Percentiles rank a stretch among this genome's conserved stretches.
Conservation (phyloP, 2,888 invertebrate genomes). For the Bibio marci region DNA sequence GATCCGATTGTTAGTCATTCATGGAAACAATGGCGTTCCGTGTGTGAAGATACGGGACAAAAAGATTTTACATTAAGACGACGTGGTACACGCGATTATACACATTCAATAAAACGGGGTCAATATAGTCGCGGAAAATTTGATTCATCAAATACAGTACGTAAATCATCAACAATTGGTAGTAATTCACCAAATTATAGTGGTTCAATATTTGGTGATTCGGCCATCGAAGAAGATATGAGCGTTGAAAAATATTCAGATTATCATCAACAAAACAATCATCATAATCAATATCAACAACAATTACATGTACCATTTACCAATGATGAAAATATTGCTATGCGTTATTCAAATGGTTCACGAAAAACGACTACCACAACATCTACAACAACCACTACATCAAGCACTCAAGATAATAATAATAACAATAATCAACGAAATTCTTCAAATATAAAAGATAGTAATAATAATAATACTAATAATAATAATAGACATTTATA, state of each 20-base stretch:
- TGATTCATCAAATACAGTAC: slow-evolving; percentile 11
- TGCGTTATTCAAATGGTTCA: background rate
- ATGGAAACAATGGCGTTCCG: slow-evolving; percentile 31
- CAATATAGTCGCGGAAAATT: slow-evolving; percentile 23
- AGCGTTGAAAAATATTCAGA: slow-evolving; percentile 29
- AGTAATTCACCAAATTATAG: slow-evolving; percentile 30
- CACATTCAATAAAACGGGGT: slow-evolving; percentile 28
- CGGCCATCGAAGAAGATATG: slow-evolving; percentile 30
- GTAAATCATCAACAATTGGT: slow-evolving; percentile 21
- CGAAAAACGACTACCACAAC: background rate
- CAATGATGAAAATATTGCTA: background rate
- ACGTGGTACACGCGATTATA: slow-evolving; percentile 29
- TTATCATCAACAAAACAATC: slow-evolving; percentile 21
- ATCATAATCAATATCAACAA: slow-evolving; percentile 6
- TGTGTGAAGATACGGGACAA: slow-evolving; percentile 28
- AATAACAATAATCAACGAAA: too few species aligned
- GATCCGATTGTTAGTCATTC: slow-evolving; percentile 29
- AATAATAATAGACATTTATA: too few species aligned
- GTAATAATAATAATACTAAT: background rate
- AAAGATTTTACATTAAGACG: slow-evolving; percentile 27
- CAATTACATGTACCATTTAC: background rate
- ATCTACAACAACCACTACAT: too few species aligned
- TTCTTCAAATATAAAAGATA: too few species aligned
- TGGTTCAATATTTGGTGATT: slow-evolving; percentile 29
- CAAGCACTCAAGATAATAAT: too few species aligned